A percentile compares a stretch with the other conserved stretches of the same genome.
phyloP scores from a whole-genome alignment of 2,888 invertebrate genomes.

The Criorhina ranunculi region DNA sequence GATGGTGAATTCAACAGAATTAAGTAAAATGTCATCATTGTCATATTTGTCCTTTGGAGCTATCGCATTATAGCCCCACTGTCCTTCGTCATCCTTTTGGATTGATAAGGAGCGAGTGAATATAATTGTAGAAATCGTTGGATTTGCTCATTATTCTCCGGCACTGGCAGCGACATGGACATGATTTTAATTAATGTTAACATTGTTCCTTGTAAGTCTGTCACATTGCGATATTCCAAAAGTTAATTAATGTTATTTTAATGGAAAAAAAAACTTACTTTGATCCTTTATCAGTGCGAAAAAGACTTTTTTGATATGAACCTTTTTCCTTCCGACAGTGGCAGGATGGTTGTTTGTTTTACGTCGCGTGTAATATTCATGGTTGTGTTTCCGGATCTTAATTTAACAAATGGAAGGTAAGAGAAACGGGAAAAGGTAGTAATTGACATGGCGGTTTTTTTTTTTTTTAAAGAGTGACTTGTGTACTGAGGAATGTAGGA shows the following conservation, averaged over 20 bases:
- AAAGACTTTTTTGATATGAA: constrained; percentile 43
- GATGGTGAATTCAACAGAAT: constrained; percentile 11
- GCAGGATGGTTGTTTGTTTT: neutral
- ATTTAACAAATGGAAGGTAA: constrained; percentile 18
- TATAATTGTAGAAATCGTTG: constrained; percentile 5
- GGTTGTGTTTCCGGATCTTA: neutral
- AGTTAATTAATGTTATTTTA: constrained; percentile 69
- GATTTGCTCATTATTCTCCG: constrained; percentile 19
- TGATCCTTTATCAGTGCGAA: constrained; percentile 39
- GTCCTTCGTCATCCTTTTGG: constrained; percentile 1
- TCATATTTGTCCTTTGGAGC: constrained; percentile 38
- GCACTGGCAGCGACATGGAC: constrained; percentile 19
- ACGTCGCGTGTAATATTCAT: neutral
- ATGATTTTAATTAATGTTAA: constrained; percentile 70
- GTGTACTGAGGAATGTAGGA: neutral
- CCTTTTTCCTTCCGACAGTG: constrained; percentile 14
- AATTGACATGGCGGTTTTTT: neutral
- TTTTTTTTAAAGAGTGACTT: no score
- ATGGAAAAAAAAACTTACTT: constrained; percentile 51
- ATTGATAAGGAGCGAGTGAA: constrained; percentile 42
- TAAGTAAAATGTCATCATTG: constrained; percentile 26
- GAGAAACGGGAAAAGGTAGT: neutral
- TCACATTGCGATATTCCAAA: constrained; percentile 39
- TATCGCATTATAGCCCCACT: constrained; percentile 8
- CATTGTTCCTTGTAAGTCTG: constrained; percentile 49